Percentiles rank a stretch among this genome's conserved stretches.
phyloP scores from a whole-genome alignment of 2,888 invertebrate genomes.

The Osmoderma eremita region DNA sequence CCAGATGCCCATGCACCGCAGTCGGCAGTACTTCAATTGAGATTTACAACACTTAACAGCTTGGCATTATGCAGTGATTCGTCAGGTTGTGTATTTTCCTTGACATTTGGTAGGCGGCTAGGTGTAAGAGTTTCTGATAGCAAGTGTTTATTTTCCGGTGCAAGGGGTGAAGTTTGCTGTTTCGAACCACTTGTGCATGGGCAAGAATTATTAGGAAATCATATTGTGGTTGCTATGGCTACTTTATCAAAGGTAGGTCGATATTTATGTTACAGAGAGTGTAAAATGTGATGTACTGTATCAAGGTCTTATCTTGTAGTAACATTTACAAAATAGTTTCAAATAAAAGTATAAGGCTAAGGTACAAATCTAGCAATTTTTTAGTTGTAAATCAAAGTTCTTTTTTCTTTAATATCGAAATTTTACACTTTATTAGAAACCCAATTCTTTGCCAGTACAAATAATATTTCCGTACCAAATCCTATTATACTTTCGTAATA shows the following conservation, averaged over 20 bases:
- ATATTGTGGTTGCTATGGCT: constrained; percentile 89
- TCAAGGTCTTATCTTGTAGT: not conserved
- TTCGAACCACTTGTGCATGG: constrained; percentile 72
- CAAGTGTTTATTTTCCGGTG: constrained; percentile 94
- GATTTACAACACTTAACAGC: constrained; percentile 64
- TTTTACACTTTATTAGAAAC: no score
- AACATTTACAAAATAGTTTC: no score
- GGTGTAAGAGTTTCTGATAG: constrained; percentile 86
- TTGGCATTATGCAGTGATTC: constrained; percentile 84
- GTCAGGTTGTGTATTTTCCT: constrained; percentile 93
- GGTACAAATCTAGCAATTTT: no score
- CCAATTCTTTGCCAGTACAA: no score
- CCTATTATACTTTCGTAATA: no score
- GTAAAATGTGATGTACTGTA: not conserved
- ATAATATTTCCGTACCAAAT: no score
- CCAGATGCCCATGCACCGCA: constrained; percentile 86
- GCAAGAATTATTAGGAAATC: constrained; percentile 71
- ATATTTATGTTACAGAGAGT: not conserved
- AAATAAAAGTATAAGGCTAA: no score
- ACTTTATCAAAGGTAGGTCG: constrained; percentile 84
- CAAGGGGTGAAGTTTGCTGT: constrained; percentile 91
- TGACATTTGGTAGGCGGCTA: constrained; percentile 87
- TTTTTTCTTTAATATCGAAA: no score
- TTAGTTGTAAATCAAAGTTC: no score
- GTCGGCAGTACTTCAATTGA: constrained; percentile 80